Evolutionary conservation across 2,113 vertebrate species (phyloP), one percentile per base, ranked within the genome.

Genomic region (Tor tambroides): DNA sequence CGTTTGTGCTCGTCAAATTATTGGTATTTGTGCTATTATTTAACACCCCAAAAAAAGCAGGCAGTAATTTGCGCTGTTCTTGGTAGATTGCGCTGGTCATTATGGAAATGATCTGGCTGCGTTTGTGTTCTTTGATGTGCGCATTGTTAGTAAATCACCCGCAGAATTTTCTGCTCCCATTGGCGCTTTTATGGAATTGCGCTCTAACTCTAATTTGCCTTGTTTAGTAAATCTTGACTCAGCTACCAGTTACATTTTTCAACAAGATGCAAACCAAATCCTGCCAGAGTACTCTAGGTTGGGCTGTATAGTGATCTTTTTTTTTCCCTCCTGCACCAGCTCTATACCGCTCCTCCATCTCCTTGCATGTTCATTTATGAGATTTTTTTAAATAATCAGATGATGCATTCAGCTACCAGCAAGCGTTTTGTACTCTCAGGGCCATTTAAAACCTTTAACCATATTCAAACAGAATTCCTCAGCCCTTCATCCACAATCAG

Each of bases 401-500:
- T 28, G 11, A 71, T 71, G 63, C 15, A 21, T 71, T 71, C 8
- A 83, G 10, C 21, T 30, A 69, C 28, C 63, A 51, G 26, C 4
- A 63, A 32, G 9, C 11, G 4, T 49, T 19, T 82, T 82, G 38
- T 6, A 46, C 26, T 67, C 61, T 32, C 61, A 82, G 35, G 7
- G 61, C 61, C 32, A 2, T 56, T 78, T 78, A 78, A 38, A 80
- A 46, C 41, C 32, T n/a, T 72, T 65, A 32, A 30, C 17, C 11
- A 65, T 26, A 65, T 81, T 81, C 38, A 65, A 80, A 17, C 59
- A 30, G 41, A 78, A 32, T 49, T 28, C 43, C 74, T 77, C 41
- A 21, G 59, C 19, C 26, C 35, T 72, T 43, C 3, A 61, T 80
- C 32, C 21, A 65, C n/a, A 67, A 12, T 67, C 15, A 67, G 26